Evolutionary conservation across 2,797 vertebrate species (phyloP).

Genomic region (Rhinatrema bivittatum): DNA sequence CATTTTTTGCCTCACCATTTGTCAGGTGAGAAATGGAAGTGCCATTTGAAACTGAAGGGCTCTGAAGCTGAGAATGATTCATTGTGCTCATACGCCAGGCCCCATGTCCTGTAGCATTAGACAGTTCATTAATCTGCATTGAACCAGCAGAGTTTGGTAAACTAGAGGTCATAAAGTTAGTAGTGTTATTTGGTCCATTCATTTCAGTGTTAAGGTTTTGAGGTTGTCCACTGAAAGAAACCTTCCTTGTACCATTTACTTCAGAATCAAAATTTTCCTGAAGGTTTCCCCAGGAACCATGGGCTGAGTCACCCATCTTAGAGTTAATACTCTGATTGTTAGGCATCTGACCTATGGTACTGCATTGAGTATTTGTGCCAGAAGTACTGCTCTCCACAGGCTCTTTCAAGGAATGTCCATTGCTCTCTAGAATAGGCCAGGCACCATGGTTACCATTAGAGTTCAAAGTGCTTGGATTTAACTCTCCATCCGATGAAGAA

Average conservation of each 20-base stretch:
- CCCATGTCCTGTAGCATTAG: constrained; percentile 69
- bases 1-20: constrained; percentile 73
- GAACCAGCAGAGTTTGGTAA: constrained; percentile 96
- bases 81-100: constrained; percentile 83
- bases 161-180: constrained; percentile 97
- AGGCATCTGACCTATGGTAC: constrained; percentile 73
- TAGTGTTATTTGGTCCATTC: constrained; percentile 99
- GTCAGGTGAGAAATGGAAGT: constrained; percentile 72
- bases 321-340: constrained; percentile 76
- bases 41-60: constrained; percentile 78
- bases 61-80: constrained; percentile 70
- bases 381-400: constrained; percentile 64
- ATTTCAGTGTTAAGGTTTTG: constrained; percentile 94
- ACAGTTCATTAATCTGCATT: constrained; percentile 75
- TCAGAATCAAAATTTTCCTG: constrained; percentile 80
- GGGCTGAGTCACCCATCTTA: constrained; percentile 67
- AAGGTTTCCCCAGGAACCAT: constrained; percentile 81
- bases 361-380: constrained; percentile 83
- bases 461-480: constrained; percentile 91
- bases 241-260: constrained; percentile 88
- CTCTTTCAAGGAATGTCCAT: constrained; percentile 79
- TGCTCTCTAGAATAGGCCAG: constrained; percentile 84
- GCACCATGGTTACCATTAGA: constrained; percentile 91
- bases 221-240: constrained; percentile 88
- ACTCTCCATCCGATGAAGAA: constrained; percentile 81